Base-by-base conservation (phyloP, 2,113 vertebrate species). In the Esox niger region DNA sequence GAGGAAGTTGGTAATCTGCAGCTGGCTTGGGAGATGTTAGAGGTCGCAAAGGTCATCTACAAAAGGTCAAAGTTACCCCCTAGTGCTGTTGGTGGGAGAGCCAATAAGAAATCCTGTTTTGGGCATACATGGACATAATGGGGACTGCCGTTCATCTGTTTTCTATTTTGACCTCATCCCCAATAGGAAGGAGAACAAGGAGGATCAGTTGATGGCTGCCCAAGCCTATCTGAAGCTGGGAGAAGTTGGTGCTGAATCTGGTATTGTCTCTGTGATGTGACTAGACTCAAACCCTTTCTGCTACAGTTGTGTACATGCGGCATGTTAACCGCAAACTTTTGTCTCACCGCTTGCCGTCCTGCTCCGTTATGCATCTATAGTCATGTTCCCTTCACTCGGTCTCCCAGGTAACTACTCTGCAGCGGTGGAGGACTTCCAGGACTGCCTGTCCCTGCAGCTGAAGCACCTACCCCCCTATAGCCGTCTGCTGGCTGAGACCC, bases 21-120 rank as follows among this genome's bases (percentile, higher is more conserved):
- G 82, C 81, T 99, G 77, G 96, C 97, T 2, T 99, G 97, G 97
- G 97, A 99, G 82, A 97, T 98, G 96, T 72, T 99, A 78, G 97
- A 99, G 69, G 92, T 99, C 13, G 94, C 96, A 17, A 99, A 99
- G 89, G 89, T 98, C 1, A 98, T 99, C 82, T 99, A 94, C 78
- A 95, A 95, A 90, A 96, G 95, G 97, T 97, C 89, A 83, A 59
- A 11, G 2, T 29, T 9, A 3, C 9, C 54, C 4, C 62, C 1
- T 23, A 2, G 47, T n/a, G 47, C n/a, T 21, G 6, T n/a, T n/a
- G n/a, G 17, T 52, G 21, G n/a, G 21, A 52, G 47, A 38, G 5
- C 47, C 15, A 52, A 2, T 52, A 4, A 4, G 15, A 52, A 23
- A 52, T n/a, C n/a, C n/a, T n/a, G n/a, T n/a, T n/a, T 6, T 7